Base-by-base conservation (phyloP, 2,797 vertebrate species). In the Chlorospingus semifuscus region DNA sequence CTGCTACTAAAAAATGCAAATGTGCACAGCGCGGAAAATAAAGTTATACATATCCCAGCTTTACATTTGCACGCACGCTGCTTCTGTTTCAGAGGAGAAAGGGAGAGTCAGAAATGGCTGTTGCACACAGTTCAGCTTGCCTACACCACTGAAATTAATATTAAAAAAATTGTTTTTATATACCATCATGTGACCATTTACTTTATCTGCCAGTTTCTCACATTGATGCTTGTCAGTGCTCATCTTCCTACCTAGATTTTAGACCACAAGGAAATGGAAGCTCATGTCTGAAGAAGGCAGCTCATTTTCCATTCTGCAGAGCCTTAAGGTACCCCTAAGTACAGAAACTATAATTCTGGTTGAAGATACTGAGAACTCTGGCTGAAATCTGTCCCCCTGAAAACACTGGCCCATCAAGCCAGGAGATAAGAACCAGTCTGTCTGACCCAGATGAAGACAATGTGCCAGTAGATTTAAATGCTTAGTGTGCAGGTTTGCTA, bases 1-100 rank as follows among this genome's bases (percentile, higher is more conserved):
- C 92, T 94, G 82, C 91, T 93, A 59, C 82, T 92, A 27, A 93
- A 83, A 95, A 89, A 93, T 87, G 84, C 37, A 89, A 89, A 93
- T 76, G 57, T 79, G 65, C 36, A 50, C 50, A 91, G 69, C 8
- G 19, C 0, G 1, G 76, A 92, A 92, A 83, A 85, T 42, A 44
- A 89, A 90, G 72, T 86, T 87, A 61, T 46, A 65, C 46, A 21
- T 80, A 76, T 42, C 65, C 42, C 41, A n/a, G 65, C 53, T 87
- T 92, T 76, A 81, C 50, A 69, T 75, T 80, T 71, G 79, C 61
- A 87, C 0, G 6, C 34, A 42, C 1, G 1, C 21, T 65, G 77
- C 55, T 95, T 69, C 42, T 66, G 50, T 42, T 83, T 89, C 1
- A 2, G 53, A 69, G 57, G 65, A 50, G 50, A 89, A 86, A 83